Evolutionary conservation across 2,797 vertebrate species (phyloP).

Genomic region (Pseudocheirus occidentalis): DNA sequence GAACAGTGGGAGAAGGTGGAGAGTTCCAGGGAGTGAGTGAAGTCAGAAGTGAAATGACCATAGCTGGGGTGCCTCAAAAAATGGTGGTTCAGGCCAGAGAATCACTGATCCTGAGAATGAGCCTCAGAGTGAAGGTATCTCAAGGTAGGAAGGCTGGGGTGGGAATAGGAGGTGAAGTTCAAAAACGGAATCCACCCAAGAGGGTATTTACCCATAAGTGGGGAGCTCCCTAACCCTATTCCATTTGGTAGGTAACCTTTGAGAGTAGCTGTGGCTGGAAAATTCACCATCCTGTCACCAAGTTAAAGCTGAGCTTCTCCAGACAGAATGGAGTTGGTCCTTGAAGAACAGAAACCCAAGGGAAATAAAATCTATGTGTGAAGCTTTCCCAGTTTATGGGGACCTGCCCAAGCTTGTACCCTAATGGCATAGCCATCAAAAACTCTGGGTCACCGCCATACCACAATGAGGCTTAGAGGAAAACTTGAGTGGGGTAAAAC

Average conservation of each 20-base stretch:
- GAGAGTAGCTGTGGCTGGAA: background rate
- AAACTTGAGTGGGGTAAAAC: background rate
- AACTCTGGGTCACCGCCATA: background rate
- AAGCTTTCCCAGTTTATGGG: background rate
- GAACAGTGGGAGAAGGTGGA: background rate
- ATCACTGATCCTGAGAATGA: background rate
- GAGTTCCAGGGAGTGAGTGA: background rate
- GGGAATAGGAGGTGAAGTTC: background rate
- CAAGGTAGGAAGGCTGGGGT: background rate
- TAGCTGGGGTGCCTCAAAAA: background rate
- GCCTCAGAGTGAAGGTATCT: background rate
- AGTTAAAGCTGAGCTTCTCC: background rate
- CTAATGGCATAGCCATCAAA: background rate
- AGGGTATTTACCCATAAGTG: background rate
- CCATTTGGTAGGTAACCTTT: background rate
- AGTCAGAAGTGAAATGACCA: background rate
- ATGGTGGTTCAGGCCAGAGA: background rate
- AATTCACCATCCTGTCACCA: background rate
- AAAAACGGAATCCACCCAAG: background rate
- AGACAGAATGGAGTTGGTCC: background rate
- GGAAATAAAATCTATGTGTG: background rate
- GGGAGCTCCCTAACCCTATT: background rate
- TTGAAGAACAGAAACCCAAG: background rate
- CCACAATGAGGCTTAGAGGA: background rate
- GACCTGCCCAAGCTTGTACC: background rate